Evolutionary conservation across 2,113 vertebrate genomes (phyloP).

Genomic region (Haemorhous mexicanus): DNA sequence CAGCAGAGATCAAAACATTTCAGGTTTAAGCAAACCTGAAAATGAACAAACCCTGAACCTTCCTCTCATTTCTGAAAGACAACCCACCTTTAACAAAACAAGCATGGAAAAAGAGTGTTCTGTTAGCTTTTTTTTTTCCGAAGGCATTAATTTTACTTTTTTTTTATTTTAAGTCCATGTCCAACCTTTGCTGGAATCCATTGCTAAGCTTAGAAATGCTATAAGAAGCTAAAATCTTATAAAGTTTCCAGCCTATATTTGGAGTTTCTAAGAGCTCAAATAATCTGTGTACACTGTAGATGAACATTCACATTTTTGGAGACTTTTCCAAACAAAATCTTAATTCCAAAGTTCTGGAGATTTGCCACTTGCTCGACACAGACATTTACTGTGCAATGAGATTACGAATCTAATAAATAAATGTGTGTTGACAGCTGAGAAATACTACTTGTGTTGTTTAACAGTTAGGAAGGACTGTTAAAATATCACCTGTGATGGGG

Average conservation of each 20-base stretch:
- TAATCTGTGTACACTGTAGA: background rate
- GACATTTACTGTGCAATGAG: background rate
- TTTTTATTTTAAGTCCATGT: background rate
- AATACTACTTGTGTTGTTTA: background rate
- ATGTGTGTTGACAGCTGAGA: background rate
- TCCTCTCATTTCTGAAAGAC: background rate
- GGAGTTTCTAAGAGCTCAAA: background rate
- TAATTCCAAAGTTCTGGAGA: background rate
- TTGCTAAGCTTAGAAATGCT: background rate
- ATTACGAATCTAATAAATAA: background rate
- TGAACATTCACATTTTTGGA: background rate
- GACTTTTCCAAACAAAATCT: conserved; percentile 9
- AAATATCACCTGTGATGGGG: background rate
- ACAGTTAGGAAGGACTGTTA: background rate
- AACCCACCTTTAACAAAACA: background rate
- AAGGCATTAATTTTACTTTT: background rate
- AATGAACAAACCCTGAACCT: background rate
- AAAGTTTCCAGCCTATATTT: background rate
- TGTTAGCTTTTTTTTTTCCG: background rate
- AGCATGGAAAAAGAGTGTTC: background rate
- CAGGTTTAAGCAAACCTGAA: background rate
- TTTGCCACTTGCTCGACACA: background rate
- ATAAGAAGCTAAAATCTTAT: background rate
- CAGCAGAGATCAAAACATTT: background rate
- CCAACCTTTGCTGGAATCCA: background rate